Conservation (phyloP, 2,797 vertebrate genomes). For the Chloroceryle inda region DNA sequence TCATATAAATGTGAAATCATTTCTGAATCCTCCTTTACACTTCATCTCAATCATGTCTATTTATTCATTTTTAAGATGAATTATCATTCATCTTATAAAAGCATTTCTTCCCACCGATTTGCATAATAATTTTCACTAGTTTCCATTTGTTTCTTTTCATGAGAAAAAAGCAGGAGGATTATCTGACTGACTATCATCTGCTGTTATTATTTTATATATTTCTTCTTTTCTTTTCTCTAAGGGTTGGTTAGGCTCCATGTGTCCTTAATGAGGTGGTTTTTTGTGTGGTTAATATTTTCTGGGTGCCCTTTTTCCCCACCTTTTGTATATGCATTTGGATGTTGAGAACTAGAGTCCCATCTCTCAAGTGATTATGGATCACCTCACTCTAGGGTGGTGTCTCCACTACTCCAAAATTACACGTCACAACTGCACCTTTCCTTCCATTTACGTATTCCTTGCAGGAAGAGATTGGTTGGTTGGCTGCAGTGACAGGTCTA, state of each 20-base stretch:
- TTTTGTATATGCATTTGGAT: background rate
- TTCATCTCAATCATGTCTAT: background rate
- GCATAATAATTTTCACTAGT: background rate
- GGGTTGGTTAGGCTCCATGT: background rate
- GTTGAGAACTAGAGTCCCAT: background rate
- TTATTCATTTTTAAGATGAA: background rate
- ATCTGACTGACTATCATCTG: background rate
- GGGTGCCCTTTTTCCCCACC: background rate
- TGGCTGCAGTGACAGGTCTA: background rate
- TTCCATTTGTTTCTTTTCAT: background rate
- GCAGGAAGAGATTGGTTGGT: background rate
- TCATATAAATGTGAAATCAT: background rate
- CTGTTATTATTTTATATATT: background rate
- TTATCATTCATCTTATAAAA: background rate
- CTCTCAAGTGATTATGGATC: background rate
- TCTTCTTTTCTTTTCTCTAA: background rate
- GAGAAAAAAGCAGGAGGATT: background rate
- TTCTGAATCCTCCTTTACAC: background rate
- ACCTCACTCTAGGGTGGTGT: background rate
- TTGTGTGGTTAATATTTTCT: background rate
- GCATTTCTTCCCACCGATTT: background rate
- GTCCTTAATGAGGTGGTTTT: background rate
- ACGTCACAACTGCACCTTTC: background rate
- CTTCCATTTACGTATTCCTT: background rate
- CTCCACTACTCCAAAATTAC: background rate